These are phyloP conservation scores for Alviniconcha strummeri DNA, from an alignment of 2,888 invertebrate species.

Conservation along the genomic window DNA sequence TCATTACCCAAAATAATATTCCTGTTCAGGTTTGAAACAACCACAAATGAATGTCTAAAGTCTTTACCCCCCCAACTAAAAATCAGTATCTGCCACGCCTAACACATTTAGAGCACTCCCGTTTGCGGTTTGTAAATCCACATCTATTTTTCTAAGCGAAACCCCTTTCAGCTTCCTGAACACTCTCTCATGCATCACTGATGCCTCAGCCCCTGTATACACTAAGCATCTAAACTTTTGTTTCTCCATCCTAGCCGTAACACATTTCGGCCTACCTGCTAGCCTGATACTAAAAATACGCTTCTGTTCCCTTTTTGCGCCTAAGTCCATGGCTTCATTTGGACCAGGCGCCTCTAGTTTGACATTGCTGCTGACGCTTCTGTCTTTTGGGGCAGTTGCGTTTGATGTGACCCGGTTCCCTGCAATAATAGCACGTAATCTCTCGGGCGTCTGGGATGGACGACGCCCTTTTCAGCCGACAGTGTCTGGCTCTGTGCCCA, in stretches of 20 bases:
- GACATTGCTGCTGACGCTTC: too few species aligned
- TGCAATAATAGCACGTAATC: too few species aligned
- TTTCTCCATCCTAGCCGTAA: constrained; percentile 9
- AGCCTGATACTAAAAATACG: too few species aligned
- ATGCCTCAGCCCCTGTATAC: constrained; percentile 37
- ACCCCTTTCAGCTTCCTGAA: constrained; percentile 18
- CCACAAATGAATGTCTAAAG: constrained; percentile 32
- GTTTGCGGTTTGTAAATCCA: constrained; percentile 26
- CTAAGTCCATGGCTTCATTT: too few species aligned
- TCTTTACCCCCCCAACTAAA: constrained; percentile 17
- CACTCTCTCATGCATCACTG: constrained; percentile 33
- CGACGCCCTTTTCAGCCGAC: too few species aligned
- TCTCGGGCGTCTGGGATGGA: too few species aligned
- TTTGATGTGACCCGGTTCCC: too few species aligned
- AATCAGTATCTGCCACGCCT: constrained; percentile 13
- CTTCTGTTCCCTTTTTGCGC: too few species aligned
- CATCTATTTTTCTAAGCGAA: constrained; percentile 28
- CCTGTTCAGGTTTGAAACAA: constrained; percentile 31
- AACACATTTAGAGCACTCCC: background rate
- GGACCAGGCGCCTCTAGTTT: too few species aligned
- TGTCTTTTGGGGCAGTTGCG: too few species aligned
- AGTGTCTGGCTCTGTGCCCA: too few species aligned
- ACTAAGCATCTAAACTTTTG: constrained; percentile 35
- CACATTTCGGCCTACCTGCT: too few species aligned
- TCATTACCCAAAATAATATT: constrained; percentile 34